Evolutionary conservation across 2,888 invertebrate genomes (phyloP).

Genomic region (Gerris lacustris): DNA sequence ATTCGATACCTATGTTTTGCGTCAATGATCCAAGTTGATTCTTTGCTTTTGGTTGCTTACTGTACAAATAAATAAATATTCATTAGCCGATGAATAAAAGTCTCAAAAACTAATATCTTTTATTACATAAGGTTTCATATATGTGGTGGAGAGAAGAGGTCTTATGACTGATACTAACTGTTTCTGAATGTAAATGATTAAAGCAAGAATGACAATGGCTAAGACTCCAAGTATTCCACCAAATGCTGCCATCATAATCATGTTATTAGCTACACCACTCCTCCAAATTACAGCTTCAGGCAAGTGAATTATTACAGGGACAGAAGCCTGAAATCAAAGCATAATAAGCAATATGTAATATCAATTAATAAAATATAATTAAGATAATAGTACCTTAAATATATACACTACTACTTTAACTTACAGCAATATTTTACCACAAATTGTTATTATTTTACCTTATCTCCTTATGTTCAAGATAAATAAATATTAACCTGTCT

Average conservation of each 20-base stretch:
- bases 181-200: conserved; percentile 66
- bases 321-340: conserved; percentile 30
- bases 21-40: conserved; percentile 23
- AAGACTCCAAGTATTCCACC: conserved; percentile 61
- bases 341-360: not conserved
- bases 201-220: conserved; percentile 58
- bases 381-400: too few relatives aligned
- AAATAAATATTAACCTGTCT: conserved; percentile 43
- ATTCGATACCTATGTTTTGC: conserved; percentile 30
- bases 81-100: not conserved
- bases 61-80: conserved; percentile 18
- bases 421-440: too few relatives aligned
- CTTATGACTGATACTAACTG: conserved; percentile 41
- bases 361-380: not conserved
- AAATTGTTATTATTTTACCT: too few relatives aligned
- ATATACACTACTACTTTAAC: too few relatives aligned
- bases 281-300: conserved; percentile 37
- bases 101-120: not conserved
- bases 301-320: conserved; percentile 42
- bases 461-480: too few relatives aligned
- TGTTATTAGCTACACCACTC: conserved; percentile 34
- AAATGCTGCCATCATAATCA: conserved; percentile 46
- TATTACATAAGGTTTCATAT: not conserved
- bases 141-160: conserved; percentile 4
- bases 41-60: conserved; percentile 30